Conservation (phyloP, 2,888 invertebrate genomes). For the Troglohyphantes excavatus region DNA sequence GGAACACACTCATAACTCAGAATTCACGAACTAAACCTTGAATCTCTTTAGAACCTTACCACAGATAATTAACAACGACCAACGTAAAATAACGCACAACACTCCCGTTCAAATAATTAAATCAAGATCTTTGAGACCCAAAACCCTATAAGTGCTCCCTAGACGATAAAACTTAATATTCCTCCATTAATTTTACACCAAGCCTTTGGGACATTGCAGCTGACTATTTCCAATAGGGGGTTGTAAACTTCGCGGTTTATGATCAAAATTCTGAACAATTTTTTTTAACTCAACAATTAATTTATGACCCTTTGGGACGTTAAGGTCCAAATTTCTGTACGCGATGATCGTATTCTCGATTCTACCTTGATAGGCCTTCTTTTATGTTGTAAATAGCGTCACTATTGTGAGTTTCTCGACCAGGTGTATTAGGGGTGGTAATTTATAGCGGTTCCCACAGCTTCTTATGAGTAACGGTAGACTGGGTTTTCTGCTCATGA, state of each 20-base stretch:
- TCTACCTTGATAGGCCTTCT: neutral
- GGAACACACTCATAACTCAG: too few species aligned
- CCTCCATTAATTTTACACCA: neutral
- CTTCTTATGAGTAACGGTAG: too few species aligned
- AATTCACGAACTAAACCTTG: neutral
- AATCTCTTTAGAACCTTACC: neutral
- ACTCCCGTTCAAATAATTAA: neutral
- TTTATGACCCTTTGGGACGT: constrained; percentile 1
- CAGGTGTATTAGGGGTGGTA: neutral
- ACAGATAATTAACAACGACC: neutral
- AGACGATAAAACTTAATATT: neutral
- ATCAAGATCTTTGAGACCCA: neutral
- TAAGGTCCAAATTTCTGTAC: neutral
- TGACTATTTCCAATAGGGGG: neutral
- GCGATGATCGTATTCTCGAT: neutral
- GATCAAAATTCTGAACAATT: neutral
- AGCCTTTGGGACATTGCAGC: neutral
- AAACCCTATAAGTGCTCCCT: neutral
- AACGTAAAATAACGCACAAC: neutral
- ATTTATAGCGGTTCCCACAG: neutral
- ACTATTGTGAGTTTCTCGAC: neutral
- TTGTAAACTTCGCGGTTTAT: neutral
- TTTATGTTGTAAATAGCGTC: neutral
- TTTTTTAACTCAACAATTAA: constrained; percentile 11
- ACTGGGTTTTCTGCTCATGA: too few species aligned